A percentile compares a stretch with the other conserved stretches of the same genome.
Conservation (phyloP, 2,888 invertebrate genomes). For the Drosophila colorata region DNA sequence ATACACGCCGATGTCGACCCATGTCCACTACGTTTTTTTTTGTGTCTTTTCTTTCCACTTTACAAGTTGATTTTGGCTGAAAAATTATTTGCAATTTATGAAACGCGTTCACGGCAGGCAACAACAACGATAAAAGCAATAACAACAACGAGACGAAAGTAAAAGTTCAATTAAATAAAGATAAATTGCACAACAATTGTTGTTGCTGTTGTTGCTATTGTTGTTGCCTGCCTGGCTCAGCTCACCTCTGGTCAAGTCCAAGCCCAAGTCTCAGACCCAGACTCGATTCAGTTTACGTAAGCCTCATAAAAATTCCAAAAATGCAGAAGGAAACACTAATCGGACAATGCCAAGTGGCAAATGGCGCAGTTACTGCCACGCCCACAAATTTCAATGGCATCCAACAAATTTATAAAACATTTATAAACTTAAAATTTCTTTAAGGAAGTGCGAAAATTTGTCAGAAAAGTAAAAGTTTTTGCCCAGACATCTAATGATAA, state of each 20-base stretch:
- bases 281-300: constrained; percentile 51
- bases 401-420: constrained; percentile 17
- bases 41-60: constrained; percentile 32
- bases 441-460: not conserved
- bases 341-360: constrained; percentile 44
- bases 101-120: constrained; percentile 65
- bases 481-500: constrained; percentile 1
- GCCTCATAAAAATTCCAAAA: constrained; percentile 42
- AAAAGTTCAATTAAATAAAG: constrained; percentile 79
- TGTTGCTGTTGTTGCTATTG: constrained; percentile 28
- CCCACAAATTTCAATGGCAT: constrained; percentile 17
- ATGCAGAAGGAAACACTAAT: constrained; percentile 28
- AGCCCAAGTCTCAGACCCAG: constrained; percentile 8
- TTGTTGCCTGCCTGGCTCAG: not conserved
- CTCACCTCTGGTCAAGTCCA: constrained; percentile 3
- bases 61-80: constrained; percentile 62
- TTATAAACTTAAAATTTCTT: not conserved
- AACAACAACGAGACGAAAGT: constrained; percentile 61
- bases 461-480: constrained; percentile 24
- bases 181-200: constrained; percentile 78
- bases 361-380: constrained; percentile 17
- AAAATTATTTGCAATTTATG: constrained; percentile 78
- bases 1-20: constrained; percentile 30
- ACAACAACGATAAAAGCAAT: constrained; percentile 25
- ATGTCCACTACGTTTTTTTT: constrained; percentile 38